Evolutionary conservation across 2,113 vertebrate species (phyloP).

Genomic region (Microcebus murinus): DNA sequence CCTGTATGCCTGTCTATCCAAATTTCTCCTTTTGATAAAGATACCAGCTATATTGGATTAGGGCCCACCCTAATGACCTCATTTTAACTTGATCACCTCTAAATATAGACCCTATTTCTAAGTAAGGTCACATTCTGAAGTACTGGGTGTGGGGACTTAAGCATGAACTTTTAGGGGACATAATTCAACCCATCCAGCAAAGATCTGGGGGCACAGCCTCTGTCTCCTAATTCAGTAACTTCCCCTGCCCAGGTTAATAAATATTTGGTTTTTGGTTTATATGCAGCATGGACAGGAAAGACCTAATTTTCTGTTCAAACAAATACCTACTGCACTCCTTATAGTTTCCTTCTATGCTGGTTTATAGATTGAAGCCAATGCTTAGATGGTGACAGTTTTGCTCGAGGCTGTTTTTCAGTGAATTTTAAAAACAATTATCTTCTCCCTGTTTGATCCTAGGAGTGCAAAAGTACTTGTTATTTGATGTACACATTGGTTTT

Average conservation of each 20-base stretch:
- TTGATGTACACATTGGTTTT: conserved; percentile 60
- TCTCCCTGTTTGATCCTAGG: conserved; percentile 3
- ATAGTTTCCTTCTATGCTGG: neutral
- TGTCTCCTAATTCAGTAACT: neutral
- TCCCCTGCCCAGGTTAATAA: neutral
- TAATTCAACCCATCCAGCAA: neutral
- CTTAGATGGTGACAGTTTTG: conserved; percentile 53
- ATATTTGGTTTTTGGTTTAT: conserved; percentile 4
- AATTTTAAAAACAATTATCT: conserved; percentile 59
- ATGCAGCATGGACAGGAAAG: neutral
- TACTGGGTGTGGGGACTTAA: neutral
- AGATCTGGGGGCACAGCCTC: neutral
- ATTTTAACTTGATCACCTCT: conserved; percentile 42
- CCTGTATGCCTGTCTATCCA: neutral
- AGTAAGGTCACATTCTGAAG: neutral
- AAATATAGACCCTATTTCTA: neutral
- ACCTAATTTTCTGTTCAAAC: neutral
- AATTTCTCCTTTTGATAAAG: neutral
- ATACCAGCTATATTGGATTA: neutral
- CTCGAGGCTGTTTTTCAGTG: conserved; percentile 58
- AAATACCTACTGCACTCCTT: neutral
- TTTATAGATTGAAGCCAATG: conserved; percentile 24
- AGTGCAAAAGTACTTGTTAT: conserved; percentile 62
- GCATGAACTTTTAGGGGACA: neutral
- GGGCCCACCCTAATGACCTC: neutral